These are phyloP conservation scores for Hyperoplus immaculatus DNA, from an alignment of 2,797 vertebrate species.

Conservation along the genomic window DNA sequence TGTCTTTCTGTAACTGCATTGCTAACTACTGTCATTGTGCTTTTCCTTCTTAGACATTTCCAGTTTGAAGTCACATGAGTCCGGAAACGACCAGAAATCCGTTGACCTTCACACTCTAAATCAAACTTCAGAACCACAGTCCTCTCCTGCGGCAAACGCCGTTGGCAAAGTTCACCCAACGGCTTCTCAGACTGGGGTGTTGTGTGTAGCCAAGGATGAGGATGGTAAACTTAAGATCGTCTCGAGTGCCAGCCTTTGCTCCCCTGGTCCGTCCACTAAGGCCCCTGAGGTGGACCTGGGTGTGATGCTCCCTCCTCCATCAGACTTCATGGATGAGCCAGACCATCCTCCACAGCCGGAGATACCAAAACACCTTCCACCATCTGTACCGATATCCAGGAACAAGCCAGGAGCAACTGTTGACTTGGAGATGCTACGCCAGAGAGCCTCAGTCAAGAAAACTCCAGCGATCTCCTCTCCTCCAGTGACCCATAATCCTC, in stretches of 20 bases:
- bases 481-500: conserved; percentile 12
- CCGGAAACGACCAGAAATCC: conserved; percentile 33
- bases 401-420: conserved; percentile 21
- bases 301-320: conserved; percentile 83
- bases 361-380: not conserved
- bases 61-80: conserved; percentile 34
- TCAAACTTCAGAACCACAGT: conserved; percentile 31
- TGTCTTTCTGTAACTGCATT: not conserved
- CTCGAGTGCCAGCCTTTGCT: not conserved
- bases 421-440: conserved; percentile 64
- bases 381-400: not conserved
- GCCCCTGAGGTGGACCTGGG: conserved; percentile 40
- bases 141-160: conserved; percentile 1
- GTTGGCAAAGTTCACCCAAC: conserved; percentile 11
- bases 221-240: conserved; percentile 20
- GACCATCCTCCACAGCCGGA: not conserved
- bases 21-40: conserved; percentile 15
- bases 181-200: not conserved
- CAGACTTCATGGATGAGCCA: conserved; percentile 86
- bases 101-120: conserved; percentile 16
- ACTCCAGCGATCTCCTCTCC: conserved; percentile 13
- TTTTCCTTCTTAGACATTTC: conserved; percentile 66
- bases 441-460: conserved; percentile 63
- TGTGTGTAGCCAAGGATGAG: conserved; percentile 30
- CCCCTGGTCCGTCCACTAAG: conserved; percentile 3